A percentile compares a stretch with the other conserved stretches of the same genome.
These are phyloP conservation scores for Halocynthia roretzi DNA, from an alignment of 23 tunicate species.

Conservation along the genomic window DNA sequence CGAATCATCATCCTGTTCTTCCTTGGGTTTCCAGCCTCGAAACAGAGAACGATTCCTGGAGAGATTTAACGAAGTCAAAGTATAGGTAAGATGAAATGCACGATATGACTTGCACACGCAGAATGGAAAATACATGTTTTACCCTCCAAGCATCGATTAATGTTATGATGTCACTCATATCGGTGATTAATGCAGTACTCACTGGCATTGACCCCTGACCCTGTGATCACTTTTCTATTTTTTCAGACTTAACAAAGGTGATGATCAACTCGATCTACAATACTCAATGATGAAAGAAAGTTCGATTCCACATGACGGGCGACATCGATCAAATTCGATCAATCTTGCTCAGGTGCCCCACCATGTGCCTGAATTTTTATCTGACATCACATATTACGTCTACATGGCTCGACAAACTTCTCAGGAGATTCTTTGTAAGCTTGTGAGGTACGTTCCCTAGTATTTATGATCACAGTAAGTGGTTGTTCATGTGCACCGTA, in stretches of 20 bases:
- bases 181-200: no score
- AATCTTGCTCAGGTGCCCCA: conserved; percentile 58
- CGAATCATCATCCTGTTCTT: conserved; percentile 74
- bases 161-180: no score
- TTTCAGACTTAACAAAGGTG: conserved; percentile 76
- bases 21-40: conserved; percentile 89
- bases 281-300: conserved; percentile 53
- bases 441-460: conserved; percentile 47
- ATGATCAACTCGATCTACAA: conserved; percentile 68
- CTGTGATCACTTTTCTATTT: neutral
- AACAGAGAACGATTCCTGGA: conserved; percentile 41
- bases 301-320: neutral
- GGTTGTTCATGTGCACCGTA: no score
- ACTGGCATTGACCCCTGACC: no score
- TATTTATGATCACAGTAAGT: no score
- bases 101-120: no score
- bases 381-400: conserved; percentile 86
- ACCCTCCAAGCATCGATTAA: no score
- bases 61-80: conserved; percentile 85
- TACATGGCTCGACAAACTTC: conserved; percentile 71
- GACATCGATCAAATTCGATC: neutral
- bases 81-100: no score
- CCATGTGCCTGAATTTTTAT: conserved; percentile 89
- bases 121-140: no score
- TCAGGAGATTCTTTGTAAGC: conserved; percentile 52